These are phyloP conservation scores for Amblyraja radiata DNA, from an alignment of 2,797 vertebrate genomes.

Conservation along the genomic window DNA sequence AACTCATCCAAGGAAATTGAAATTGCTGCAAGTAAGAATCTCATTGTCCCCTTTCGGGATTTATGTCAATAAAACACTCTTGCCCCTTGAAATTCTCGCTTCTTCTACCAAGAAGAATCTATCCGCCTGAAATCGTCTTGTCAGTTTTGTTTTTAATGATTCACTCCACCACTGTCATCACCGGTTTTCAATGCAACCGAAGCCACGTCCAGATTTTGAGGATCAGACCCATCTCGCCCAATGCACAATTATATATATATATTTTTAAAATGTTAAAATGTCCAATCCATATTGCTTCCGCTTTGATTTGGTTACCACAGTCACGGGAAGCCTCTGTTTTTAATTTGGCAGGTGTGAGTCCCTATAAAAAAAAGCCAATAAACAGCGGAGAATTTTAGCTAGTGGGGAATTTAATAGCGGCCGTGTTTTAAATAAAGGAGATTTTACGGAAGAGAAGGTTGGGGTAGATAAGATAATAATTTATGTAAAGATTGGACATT, in stretches of 20 bases:
- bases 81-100: neutral
- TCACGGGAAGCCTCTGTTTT: neutral
- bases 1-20: neutral
- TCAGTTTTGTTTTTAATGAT: neutral
- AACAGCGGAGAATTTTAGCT: too few species aligned
- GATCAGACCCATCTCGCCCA: neutral
- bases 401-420: too few species aligned
- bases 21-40: neutral
- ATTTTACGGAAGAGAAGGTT: too few species aligned
- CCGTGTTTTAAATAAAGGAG: too few species aligned
- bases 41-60: too few species aligned
- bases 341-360: neutral
- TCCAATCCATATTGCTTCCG: neutral
- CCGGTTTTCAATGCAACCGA: neutral
- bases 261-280: neutral
- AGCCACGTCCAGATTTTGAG: neutral
- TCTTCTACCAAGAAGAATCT: neutral
- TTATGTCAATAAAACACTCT: too few species aligned
- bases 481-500: too few species aligned
- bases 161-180: neutral
- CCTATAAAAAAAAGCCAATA: too few species aligned
- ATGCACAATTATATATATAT: neutral
- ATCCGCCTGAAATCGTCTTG: too few species aligned
- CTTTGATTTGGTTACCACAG: neutral
- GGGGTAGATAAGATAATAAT: too few species aligned